phyloP scores from a whole-genome alignment of 2,888 invertebrate species.

The Pollenia angustigena region DNA sequence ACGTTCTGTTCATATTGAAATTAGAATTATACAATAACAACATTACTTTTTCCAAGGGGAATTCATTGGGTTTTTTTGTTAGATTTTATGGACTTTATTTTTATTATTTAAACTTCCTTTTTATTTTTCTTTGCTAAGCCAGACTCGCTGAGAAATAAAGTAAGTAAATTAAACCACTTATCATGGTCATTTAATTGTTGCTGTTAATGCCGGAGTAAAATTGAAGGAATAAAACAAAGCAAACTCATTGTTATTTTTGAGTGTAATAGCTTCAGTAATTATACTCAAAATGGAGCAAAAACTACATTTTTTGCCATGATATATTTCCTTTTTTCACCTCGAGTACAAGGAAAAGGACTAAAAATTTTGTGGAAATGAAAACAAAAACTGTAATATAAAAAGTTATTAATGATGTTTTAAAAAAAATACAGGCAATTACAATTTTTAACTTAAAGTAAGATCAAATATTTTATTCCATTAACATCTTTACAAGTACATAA shows the following conservation, averaged over 20 bases:
- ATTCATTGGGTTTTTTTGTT: conserved; percentile 53
- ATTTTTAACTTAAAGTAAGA: background rate
- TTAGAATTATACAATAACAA: conserved; percentile 39
- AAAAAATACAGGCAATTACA: background rate
- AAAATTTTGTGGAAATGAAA: background rate
- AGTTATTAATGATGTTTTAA: conserved; percentile 1
- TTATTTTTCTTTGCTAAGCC: conserved; percentile 21
- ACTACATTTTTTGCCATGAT: conserved; percentile 53
- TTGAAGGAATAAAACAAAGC: conserved; percentile 38
- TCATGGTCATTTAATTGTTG: conserved; percentile 79
- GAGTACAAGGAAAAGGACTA: conserved; percentile 11
- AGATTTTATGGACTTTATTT: conserved; percentile 17
- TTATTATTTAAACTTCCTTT: conserved; percentile 10
- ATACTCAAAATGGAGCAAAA: conserved; percentile 61
- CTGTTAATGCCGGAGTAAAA: conserved; percentile 65
- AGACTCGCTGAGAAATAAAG: conserved; percentile 59
- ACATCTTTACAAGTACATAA: too few relatives aligned
- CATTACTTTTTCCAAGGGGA: conserved; percentile 59
- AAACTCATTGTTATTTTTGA: conserved; percentile 61
- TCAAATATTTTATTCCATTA: too few relatives aligned
- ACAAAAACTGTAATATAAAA: conserved; percentile 1
- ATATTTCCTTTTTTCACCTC: conserved; percentile 44
- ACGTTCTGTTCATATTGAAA: conserved; percentile 16
- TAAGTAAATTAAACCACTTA: conserved; percentile 77
- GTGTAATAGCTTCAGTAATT: conserved; percentile 51